phyloP scores from a whole-genome alignment of 1,140 invertebrate species.

The Apolygus lucorum region DNA sequence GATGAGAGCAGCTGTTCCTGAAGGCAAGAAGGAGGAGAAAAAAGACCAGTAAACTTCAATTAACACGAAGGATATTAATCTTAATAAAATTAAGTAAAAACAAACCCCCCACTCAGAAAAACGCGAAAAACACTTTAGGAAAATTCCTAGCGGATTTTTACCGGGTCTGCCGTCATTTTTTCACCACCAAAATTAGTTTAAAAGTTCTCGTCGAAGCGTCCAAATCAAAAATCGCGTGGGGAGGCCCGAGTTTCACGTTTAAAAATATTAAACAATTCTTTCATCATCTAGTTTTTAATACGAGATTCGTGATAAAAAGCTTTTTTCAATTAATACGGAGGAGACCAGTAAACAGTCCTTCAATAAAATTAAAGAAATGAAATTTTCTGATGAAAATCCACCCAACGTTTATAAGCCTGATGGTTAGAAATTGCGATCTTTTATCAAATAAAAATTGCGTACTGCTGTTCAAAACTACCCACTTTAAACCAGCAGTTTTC shows the following conservation, averaged over 20 bases:
- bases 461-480: too few relatives aligned
- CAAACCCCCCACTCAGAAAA: neutral
- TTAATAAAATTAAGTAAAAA: constrained; percentile 1
- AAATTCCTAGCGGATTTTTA: too few relatives aligned
- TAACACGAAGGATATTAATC: neutral
- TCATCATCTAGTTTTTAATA: neutral
- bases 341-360: neutral
- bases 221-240: neutral
- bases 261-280: neutral
- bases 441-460: neutral
- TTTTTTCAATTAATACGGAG: neutral
- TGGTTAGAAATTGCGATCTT: neutral
- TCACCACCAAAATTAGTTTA: neutral
- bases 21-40: constrained; percentile 74
- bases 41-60: constrained; percentile 61
- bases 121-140: constrained; percentile 1
- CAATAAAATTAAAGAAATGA: neutral
- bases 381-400: neutral
- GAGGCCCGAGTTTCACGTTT: too few relatives aligned
- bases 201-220: neutral
- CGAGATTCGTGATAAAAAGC: neutral
- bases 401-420: neutral
- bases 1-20: constrained; percentile 79
- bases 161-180: neutral
- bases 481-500: too few relatives aligned